phyloP scores from a whole-genome alignment of 2,797 vertebrate genomes.

The Amblyopsis hoosieri region DNA sequence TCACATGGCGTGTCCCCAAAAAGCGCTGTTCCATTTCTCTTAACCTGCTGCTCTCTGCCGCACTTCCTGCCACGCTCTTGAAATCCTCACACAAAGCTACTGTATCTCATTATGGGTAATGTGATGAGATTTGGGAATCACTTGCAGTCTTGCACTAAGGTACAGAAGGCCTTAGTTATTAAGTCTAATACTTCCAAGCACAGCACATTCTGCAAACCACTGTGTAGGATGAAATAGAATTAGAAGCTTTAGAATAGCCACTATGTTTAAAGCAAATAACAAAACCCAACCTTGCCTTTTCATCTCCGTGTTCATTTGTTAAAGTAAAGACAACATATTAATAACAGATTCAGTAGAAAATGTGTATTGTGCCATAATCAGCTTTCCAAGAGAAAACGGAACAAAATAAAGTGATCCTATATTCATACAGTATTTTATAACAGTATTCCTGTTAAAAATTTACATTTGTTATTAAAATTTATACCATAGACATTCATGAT shows the following conservation, averaged over 20 bases:
- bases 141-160: constrained; percentile 7
- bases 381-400: constrained; percentile 58
- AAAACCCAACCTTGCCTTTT: constrained; percentile 39
- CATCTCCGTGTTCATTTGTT: constrained; percentile 20
- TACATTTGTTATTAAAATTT: constrained; percentile 78
- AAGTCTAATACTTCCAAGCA: constrained; percentile 34
- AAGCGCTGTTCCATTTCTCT: constrained; percentile 39
- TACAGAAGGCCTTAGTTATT: constrained; percentile 11
- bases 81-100: constrained; percentile 29
- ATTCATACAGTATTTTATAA: constrained; percentile 54
- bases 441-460: constrained; percentile 65
- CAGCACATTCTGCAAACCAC: constrained; percentile 51
- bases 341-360: constrained; percentile 55
- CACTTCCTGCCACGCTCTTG: constrained; percentile 23
- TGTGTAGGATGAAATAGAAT: constrained; percentile 50
- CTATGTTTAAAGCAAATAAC: constrained; percentile 30
- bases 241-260: constrained; percentile 54
- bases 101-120: constrained; percentile 27
- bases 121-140: constrained; percentile 16
- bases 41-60: background rate
- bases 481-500: constrained; percentile 75
- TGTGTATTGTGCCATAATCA: constrained; percentile 76
- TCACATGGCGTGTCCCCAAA: constrained; percentile 22
- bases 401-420: constrained; percentile 59
- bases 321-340: constrained; percentile 47